Conservation (phyloP, 2,888 invertebrate species). For the Pachydiplax longipennis region DNA sequence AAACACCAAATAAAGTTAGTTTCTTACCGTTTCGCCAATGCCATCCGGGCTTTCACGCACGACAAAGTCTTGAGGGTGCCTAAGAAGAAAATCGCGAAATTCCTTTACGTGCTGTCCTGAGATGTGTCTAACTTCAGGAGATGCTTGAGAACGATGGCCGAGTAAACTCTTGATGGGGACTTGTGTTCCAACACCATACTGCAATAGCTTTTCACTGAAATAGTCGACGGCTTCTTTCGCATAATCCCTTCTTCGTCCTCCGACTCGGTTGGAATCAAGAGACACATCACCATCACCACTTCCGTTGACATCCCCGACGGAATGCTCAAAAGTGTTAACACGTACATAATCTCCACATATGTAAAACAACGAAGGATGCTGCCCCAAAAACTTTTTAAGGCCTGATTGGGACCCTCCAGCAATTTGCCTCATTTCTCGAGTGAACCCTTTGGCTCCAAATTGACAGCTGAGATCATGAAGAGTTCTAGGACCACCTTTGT, state of each 20-base stretch:
- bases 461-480: slow-evolving; percentile 98
- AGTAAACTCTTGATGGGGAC: slow-evolving; percentile 96
- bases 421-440: slow-evolving; percentile 97
- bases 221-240: slow-evolving; percentile 97
- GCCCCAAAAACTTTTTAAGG: slow-evolving; percentile 93
- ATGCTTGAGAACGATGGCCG: slow-evolving; percentile 95
- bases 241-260: slow-evolving; percentile 75
- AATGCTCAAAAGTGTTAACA: slow-evolving; percentile 80
- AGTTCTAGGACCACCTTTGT: slow-evolving; percentile 94
- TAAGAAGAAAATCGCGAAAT: slow-evolving; percentile 86
- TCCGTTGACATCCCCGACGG: slow-evolving; percentile 66
- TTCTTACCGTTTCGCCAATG: slow-evolving; percentile 70
- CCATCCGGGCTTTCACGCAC: slow-evolving; percentile 82
- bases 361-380: slow-evolving; percentile 95
- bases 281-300: slow-evolving; percentile 25
- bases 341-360: slow-evolving; percentile 93
- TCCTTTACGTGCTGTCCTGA: slow-evolving; percentile 94
- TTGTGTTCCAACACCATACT: slow-evolving; percentile 95
- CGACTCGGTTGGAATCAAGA: slow-evolving; percentile 17
- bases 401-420: slow-evolving; percentile 96
- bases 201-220: slow-evolving; percentile 92
- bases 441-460: slow-evolving; percentile 98
- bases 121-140: slow-evolving; percentile 95
- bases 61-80: slow-evolving; percentile 85
- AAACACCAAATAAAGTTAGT: no score